These are phyloP conservation scores for Nipponacmea schrenckii DNA, from an alignment of 2,888 invertebrate species.

Conservation along the genomic window DNA sequence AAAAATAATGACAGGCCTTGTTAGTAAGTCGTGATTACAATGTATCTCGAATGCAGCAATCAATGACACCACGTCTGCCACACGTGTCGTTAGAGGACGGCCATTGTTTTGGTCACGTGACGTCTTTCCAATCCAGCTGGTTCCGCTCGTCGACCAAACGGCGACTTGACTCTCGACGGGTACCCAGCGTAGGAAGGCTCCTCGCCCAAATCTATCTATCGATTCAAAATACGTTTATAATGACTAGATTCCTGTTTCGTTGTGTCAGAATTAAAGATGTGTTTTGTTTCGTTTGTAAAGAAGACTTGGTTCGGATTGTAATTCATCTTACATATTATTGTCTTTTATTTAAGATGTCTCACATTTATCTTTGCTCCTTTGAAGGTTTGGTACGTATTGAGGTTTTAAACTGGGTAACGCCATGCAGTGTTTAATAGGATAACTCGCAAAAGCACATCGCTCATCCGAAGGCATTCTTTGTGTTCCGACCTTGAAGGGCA, in stretches of 20 bases:
- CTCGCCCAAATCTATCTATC: neutral
- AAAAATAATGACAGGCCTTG: neutral
- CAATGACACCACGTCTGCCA: neutral
- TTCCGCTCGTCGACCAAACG: neutral
- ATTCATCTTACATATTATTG: too few relatives aligned
- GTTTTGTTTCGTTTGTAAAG: too few relatives aligned
- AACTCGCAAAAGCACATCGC: too few relatives aligned
- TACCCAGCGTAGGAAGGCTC: neutral
- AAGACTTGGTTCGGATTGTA: too few relatives aligned
- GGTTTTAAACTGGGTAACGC: too few relatives aligned
- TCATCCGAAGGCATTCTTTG: too few relatives aligned
- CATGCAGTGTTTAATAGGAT: too few relatives aligned
- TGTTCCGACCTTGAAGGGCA: too few relatives aligned
- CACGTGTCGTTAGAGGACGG: neutral
- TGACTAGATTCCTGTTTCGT: neutral
- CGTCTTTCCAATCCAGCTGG: neutral
- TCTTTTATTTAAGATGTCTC: too few relatives aligned
- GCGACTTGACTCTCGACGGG: neutral
- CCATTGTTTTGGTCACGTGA: neutral
- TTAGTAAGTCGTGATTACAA: neutral
- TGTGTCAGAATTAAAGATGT: too few relatives aligned
- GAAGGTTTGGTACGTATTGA: too few relatives aligned
- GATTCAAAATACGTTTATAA: neutral
- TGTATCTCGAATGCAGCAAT: neutral
- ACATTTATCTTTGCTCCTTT: too few relatives aligned